Evolutionary conservation across 2,797 vertebrate species (phyloP).

Genomic region (Notoglanidium macrostoma): DNA sequence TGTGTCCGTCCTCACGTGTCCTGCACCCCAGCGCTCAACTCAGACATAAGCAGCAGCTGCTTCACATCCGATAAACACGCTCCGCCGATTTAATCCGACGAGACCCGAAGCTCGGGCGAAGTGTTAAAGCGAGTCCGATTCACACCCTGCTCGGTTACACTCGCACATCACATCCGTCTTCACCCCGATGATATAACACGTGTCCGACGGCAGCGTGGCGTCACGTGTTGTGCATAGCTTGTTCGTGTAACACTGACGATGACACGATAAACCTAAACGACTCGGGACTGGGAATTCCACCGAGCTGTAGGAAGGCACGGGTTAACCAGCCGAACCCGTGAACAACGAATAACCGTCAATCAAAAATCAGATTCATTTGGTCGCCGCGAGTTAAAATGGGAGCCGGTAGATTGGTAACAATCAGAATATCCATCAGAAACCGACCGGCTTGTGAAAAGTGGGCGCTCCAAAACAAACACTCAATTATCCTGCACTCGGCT

Average conservation of each 20-base stretch:
- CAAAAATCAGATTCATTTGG: not conserved
- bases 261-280: not conserved
- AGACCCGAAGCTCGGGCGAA: not conserved
- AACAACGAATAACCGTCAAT: not conserved
- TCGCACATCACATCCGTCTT: slow-evolving; percentile 9
- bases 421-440: not conserved
- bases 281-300: not conserved
- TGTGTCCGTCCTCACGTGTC: slow-evolving; percentile 13
- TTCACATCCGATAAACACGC: slow-evolving; percentile 45
- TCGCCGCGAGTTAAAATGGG: no score
- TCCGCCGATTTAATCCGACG: slow-evolving; percentile 33
- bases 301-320: not conserved
- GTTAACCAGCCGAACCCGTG: not conserved
- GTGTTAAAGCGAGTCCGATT: slow-evolving; percentile 11
- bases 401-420: not conserved
- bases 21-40: not conserved
- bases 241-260: not conserved
- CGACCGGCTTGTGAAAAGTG: not conserved
- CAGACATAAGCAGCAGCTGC: slow-evolving; percentile 50
- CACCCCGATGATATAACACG: not conserved
- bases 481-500: not conserved
- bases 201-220: not conserved
- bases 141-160: slow-evolving; percentile 26
- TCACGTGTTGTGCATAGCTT: not conserved
- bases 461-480: not conserved